Evolutionary conservation across 2,888 invertebrate genomes (phyloP), one percentile per base, ranked within the genome.

Genomic region (Xanthia icteritia): DNA sequence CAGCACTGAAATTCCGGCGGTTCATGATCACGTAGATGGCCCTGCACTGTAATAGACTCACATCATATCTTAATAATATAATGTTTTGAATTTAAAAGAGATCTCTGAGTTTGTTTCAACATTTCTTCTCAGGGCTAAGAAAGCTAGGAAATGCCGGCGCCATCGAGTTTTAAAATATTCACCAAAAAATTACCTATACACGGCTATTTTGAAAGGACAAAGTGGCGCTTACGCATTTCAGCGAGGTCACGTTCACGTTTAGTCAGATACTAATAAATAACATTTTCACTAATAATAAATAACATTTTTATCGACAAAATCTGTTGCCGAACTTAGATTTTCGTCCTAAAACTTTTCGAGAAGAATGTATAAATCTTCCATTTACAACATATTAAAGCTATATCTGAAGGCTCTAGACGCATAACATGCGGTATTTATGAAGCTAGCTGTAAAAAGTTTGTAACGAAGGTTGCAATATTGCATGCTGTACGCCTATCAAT

Each of bases 401-500:
- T 79, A 64, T 82, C 64, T 54, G 70, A 76, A 72, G 51, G 56
- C 64, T 71, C 79, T 77, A 79, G 79, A 77, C 81, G 70, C 74
- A 76, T 77, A 77, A 76, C 79, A 36, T 74, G 66, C 13, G 36
- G 54, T 82, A 79, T 86, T 82, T 84, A 81, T 80, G 79, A 78
- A 82, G 82, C 73, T 48, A 60, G 45, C 58, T 60, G 67, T 61
- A 42, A 58, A 79, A 88, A 83, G 79, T 88, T 88, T 58, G 36
- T 5, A 31, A 73, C 48, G 56, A 69, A 61, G 65, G 82, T 77
- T 76, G 86, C 81, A 79, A 82, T 79, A 88, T 84, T 79, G 85
- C 79, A 82, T 81, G 76, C 71, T 75, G 70, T 66, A 31, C 73
- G 71, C 56, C 76, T 75, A 79, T 87, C 81, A 84, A 81, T 88